phyloP scores from a whole-genome alignment of 2,888 invertebrate genomes.

The Mimumesa dahlbomi region DNA sequence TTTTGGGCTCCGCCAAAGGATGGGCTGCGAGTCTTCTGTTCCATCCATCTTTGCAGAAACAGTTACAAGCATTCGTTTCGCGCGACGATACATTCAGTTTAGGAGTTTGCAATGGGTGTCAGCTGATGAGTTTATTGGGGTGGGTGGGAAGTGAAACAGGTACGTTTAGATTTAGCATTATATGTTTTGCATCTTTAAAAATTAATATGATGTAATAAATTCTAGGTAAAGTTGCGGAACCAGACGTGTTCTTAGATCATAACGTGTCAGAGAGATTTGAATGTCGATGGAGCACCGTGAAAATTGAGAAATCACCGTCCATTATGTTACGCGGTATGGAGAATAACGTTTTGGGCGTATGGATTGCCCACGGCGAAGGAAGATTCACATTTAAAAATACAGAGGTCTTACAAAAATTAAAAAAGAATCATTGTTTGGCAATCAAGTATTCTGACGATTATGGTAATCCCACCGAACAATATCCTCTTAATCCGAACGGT shows the following conservation, averaged over 20 bases:
- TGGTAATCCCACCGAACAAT: conserved; percentile 87
- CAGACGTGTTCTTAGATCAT: conserved; percentile 86
- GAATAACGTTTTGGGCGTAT: conserved; percentile 93
- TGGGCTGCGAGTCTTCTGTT: conserved; percentile 97
- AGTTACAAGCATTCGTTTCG: conserved; percentile 88
- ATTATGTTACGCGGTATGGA: conserved; percentile 96
- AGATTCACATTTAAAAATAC: conserved; percentile 84
- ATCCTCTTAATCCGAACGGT: conserved; percentile 98
- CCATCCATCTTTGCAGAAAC: conserved; percentile 87
- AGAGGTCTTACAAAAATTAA: conserved; percentile 81
- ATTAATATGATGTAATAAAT: background rate
- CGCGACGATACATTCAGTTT: conserved; percentile 94
- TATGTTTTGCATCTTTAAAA: background rate
- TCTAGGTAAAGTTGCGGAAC: conserved; percentile 16
- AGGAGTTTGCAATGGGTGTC: conserved; percentile 99
- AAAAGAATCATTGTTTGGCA: conserved; percentile 85
- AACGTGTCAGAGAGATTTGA: conserved; percentile 95
- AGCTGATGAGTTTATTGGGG: conserved; percentile 95
- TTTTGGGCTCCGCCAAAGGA: conserved; percentile 97
- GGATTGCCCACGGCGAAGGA: conserved; percentile 99
- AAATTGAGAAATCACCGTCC: conserved; percentile 86
- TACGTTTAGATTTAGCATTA: conserved; percentile 24
- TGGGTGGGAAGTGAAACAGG: conserved; percentile 87
- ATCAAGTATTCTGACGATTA: conserved; percentile 92
- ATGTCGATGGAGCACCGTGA: conserved; percentile 87